These are phyloP conservation scores for Urocyon cinereoargenteus DNA, from an alignment of 2,797 vertebrate genomes.

Conservation along the genomic window DNA sequence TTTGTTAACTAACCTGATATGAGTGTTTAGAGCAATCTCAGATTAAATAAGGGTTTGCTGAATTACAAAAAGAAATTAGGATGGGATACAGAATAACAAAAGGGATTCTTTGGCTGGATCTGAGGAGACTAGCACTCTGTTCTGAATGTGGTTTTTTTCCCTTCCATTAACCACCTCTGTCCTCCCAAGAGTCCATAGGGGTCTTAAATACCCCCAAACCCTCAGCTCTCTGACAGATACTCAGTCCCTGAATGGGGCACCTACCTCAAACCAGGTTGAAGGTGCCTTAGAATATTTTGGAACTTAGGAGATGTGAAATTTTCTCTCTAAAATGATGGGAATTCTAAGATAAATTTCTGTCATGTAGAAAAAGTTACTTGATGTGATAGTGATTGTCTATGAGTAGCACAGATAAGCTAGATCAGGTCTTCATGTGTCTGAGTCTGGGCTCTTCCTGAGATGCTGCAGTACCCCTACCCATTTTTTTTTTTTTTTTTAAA, in stretches of 20 bases:
- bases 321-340: neutral
- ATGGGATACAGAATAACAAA: neutral
- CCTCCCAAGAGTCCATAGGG: too few relatives aligned
- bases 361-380: neutral
- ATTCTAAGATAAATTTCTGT: neutral
- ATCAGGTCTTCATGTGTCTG: neutral
- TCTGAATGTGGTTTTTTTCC: neutral
- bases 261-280: neutral
- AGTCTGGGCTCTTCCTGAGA: neutral
- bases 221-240: neutral
- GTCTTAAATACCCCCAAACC: neutral
- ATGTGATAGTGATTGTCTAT: rapidly evolving
- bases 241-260: neutral
- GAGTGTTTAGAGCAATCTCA: neutral
- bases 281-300: neutral
- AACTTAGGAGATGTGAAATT: neutral
- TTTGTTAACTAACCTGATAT: neutral
- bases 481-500: too few relatives aligned
- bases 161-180: neutral
- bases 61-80: neutral
- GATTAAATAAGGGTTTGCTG: neutral
- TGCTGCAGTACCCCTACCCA: neutral
- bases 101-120: neutral
- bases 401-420: neutral
- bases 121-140: neutral